These are phyloP conservation scores for Chrysina gloriosa DNA, from an alignment of 2,888 invertebrate genomes.

Conservation along the genomic window DNA sequence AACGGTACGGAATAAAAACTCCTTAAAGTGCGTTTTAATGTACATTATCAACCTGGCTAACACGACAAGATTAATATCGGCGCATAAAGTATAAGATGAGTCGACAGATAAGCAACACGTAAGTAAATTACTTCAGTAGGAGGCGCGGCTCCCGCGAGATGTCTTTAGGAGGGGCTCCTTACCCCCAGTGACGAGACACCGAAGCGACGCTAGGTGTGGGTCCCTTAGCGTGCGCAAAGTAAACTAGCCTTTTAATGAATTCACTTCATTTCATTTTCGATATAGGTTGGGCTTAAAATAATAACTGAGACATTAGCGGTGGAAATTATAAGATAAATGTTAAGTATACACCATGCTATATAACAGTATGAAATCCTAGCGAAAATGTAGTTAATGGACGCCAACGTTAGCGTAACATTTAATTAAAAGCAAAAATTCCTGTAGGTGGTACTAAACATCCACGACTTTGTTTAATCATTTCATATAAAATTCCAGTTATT, in stretches of 20 bases:
- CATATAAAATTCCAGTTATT: neutral
- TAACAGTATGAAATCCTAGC: too few relatives aligned
- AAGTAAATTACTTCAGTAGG: constrained; percentile 59
- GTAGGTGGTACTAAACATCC: too few relatives aligned
- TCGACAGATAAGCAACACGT: constrained; percentile 45
- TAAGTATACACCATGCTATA: constrained; percentile 30
- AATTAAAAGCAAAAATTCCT: too few relatives aligned
- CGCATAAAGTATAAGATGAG: constrained; percentile 41
- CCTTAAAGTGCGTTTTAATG: constrained; percentile 30
- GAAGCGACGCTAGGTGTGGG: constrained; percentile 57
- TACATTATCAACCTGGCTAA: constrained; percentile 30
- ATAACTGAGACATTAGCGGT: constrained; percentile 48
- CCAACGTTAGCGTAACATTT: too few relatives aligned
- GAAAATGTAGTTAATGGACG: too few relatives aligned
- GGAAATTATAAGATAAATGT: constrained; percentile 45
- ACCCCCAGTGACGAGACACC: constrained; percentile 51
- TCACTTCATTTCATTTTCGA: constrained; percentile 58
- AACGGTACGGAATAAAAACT: constrained; percentile 12
- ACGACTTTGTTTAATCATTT: too few relatives aligned
- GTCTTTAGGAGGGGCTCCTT: constrained; percentile 62
- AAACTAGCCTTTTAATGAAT: constrained; percentile 63
- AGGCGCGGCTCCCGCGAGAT: constrained; percentile 65
- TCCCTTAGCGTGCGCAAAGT: constrained; percentile 64
- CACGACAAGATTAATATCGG: constrained; percentile 40
- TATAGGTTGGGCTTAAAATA: constrained; percentile 57